Conservation (phyloP, 2,113 vertebrate species). For the Oryzias woworae region DNA sequence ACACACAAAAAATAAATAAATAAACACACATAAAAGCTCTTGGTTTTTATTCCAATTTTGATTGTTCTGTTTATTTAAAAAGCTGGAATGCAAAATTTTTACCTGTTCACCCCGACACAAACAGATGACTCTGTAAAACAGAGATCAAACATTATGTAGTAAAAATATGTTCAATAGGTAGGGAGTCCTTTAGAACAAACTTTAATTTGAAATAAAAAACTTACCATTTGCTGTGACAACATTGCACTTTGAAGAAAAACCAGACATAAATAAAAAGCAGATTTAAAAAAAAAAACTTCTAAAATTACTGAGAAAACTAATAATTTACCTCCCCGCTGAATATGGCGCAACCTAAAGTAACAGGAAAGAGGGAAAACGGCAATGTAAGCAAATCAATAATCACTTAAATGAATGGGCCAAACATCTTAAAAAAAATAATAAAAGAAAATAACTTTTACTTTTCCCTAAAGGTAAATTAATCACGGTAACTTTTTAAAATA, state of each 20-base stretch:
- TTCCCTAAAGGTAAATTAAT: too few relatives aligned
- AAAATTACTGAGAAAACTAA: neutral
- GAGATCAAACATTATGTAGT: neutral
- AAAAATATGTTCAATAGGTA: neutral
- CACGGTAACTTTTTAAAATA: too few relatives aligned
- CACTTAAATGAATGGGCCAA: neutral
- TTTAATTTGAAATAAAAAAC: neutral
- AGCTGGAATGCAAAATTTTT: neutral
- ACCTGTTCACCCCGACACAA: constrained; percentile 71
- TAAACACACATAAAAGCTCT: too few relatives aligned
- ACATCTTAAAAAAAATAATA: too few relatives aligned
- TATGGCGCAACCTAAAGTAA: constrained; percentile 62
- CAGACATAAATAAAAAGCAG: neutral
- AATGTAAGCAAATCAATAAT: neutral
- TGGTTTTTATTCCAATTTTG: neutral
- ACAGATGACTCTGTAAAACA: constrained; percentile 55
- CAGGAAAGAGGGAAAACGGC: neutral
- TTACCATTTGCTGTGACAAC: constrained; percentile 60
- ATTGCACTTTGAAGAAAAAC: constrained; percentile 60
- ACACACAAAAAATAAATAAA: neutral
- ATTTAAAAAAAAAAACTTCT: neutral
- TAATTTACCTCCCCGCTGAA: constrained; percentile 62
- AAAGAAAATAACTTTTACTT: too few relatives aligned
- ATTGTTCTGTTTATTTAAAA: neutral
- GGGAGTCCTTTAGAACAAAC: neutral